A percentile compares a stretch with the other conserved stretches of the same genome.
phyloP scores from a whole-genome alignment of 2,797 vertebrate genomes.

The Neopelma chrysocephalum region DNA sequence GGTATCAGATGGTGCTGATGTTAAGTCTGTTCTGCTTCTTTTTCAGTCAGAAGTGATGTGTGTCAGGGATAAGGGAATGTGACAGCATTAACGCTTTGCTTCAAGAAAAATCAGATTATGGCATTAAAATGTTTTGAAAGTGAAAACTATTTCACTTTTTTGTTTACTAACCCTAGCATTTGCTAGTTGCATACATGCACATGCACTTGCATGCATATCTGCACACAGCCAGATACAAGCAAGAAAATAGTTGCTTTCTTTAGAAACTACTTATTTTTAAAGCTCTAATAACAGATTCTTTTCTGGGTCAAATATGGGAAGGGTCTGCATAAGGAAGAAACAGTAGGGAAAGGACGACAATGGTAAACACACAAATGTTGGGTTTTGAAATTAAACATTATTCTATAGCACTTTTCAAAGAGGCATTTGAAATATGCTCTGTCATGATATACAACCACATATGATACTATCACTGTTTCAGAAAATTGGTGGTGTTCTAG shows the following conservation, averaged over 20 bases:
- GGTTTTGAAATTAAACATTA: conserved; percentile 8
- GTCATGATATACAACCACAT: neutral
- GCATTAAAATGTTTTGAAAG: conserved; percentile 43
- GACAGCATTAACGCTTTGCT: conserved; percentile 25
- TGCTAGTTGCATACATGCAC: neutral
- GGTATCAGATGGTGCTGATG: neutral
- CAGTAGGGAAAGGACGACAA: neutral
- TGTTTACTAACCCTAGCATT: neutral
- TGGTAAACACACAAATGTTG: neutral
- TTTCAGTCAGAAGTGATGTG: neutral
- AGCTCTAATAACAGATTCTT: neutral
- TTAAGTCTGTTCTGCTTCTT: neutral
- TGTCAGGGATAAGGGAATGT: neutral
- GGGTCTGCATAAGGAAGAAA: neutral
- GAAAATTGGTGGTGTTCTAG: conserved; percentile 50
- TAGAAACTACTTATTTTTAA: neutral
- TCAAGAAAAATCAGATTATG: conserved; percentile 40
- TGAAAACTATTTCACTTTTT: neutral
- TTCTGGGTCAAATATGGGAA: neutral
- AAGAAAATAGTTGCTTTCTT: neutral
- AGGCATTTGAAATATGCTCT: conserved; percentile 22
- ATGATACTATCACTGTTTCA: conserved; percentile 19
- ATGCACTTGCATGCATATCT: neutral
- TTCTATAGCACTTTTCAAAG: neutral
- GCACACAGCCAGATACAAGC: neutral